Evolutionary conservation across 2,113 vertebrate genomes (phyloP).

Genomic region (Stegostoma tigrinum): DNA sequence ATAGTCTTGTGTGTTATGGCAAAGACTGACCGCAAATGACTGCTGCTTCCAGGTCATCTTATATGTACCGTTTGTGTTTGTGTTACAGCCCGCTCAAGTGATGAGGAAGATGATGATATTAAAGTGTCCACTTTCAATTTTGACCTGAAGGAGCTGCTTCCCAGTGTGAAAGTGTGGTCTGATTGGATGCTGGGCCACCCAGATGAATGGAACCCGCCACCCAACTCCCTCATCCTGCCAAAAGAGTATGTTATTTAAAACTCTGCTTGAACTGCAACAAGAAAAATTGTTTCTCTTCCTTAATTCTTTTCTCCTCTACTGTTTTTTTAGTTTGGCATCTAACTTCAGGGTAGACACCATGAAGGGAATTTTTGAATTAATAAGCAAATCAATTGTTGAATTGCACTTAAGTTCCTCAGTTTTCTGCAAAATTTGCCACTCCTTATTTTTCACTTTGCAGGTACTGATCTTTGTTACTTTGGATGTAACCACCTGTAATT

Average conservation of each 20-base stretch:
- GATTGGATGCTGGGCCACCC: conserved; percentile 98
- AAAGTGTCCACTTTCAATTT: conserved; percentile 76
- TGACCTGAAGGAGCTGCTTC: conserved; percentile 84
- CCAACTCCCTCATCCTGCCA: conserved; percentile 62
- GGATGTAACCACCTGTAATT: neutral
- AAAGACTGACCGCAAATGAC: neutral
- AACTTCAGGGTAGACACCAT: too few relatives aligned
- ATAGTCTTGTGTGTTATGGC: neutral
- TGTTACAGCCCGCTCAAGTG: conserved; percentile 56
- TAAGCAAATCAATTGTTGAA: neutral
- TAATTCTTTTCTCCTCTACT: neutral
- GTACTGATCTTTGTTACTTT: neutral
- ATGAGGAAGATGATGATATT: conserved; percentile 63
- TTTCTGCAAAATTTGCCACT: neutral
- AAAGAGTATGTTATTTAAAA: conserved; percentile 53
- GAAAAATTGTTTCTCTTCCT: neutral
- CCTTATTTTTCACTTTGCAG: neutral
- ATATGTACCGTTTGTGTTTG: conserved; percentile 43
- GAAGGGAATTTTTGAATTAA: neutral
- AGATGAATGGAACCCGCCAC: conserved; percentile 92
- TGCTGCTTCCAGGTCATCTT: neutral
- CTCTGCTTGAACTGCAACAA: neutral
- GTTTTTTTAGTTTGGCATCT: neutral
- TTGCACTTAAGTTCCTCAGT: neutral
- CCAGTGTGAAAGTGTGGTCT: conserved; percentile 94